Percentiles rank a stretch among this genome's conserved stretches.
Conservation (phyloP, 2,888 invertebrate species). For the Trissolcus japonicus region DNA sequence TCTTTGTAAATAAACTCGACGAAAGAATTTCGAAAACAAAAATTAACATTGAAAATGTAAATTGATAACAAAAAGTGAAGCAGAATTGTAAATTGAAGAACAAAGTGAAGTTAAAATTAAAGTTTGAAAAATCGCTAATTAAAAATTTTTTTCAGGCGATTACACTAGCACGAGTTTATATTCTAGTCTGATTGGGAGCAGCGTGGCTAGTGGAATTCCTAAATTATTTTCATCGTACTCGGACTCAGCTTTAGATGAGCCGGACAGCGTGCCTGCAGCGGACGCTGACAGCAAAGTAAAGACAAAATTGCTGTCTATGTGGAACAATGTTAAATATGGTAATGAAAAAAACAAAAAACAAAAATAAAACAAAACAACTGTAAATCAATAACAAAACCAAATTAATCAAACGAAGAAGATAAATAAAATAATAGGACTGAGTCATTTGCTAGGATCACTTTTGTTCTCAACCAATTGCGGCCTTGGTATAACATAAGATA, state of each 20-base stretch:
- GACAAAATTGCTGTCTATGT: slow-evolving; percentile 89
- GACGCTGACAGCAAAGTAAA: slow-evolving; percentile 88
- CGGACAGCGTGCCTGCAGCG: slow-evolving; percentile 62
- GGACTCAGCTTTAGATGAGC: slow-evolving; percentile 65
- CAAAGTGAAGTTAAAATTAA: too few relatives aligned
- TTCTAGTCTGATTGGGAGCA: slow-evolving; percentile 63
- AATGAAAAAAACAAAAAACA: slow-evolving; percentile 53
- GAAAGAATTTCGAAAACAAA: too few relatives aligned
- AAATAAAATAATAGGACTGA: slow-evolving; percentile 60
- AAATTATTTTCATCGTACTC: slow-evolving; percentile 57
- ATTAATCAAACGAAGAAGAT: too few relatives aligned
- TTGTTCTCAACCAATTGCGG: too few relatives aligned
- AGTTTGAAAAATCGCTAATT: not conserved
- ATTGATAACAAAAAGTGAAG: too few relatives aligned
- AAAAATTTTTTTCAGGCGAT: slow-evolving; percentile 59
- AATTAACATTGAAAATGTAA: too few relatives aligned
- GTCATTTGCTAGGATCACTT: too few relatives aligned
- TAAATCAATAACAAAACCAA: too few relatives aligned
- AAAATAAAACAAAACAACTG: too few relatives aligned
- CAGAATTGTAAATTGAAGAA: too few relatives aligned
- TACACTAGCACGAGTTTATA: slow-evolving; percentile 63
- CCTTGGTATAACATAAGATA: too few relatives aligned
- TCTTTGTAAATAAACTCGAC: too few relatives aligned
- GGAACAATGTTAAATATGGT: slow-evolving; percentile 95
- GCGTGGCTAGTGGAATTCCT: slow-evolving; percentile 63